Base-by-base conservation (phyloP, 2,797 vertebrate genomes). In the Leptatherina wallacei region DNA sequence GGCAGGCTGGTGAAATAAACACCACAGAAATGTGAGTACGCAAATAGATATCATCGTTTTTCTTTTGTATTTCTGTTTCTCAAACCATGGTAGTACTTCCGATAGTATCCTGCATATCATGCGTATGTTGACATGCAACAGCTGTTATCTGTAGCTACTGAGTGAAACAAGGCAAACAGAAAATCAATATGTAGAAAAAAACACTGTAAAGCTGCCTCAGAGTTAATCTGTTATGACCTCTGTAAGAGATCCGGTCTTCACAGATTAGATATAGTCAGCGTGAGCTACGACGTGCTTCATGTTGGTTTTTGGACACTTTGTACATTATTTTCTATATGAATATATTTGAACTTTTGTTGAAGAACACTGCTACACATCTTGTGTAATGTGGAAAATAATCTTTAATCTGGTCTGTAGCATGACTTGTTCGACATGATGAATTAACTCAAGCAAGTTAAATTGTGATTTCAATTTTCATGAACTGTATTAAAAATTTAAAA, bases 1-100 rank as follows among this genome's bases (percentile, higher is more conserved):
- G 35, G 38, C 58, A 77, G 60, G 73, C 76, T 81, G 71, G 57
- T 55, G 62, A 60, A 65, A 77, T 32, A 72, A 71, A 80, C 61
- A 83, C 81, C 44, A 32, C 79, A 82, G 38, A 51, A 69, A 73
- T 61, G 72, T 24, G 13, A 74, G 33, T 36, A 57, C 47, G 52
- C 60, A 35, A 6, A 16, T 33, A 84, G 35, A 54, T 72, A 32
- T 44, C 68, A 32, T 74, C 1, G 16, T 71, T 56, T 75, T 71
- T 67, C 1, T 47, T 72, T 24, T 59, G 58, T 57, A 20, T 69
- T 54, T 60, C 3, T 54, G 30, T 57, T 69, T 61, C 60, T 47
- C 22, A 57, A 30, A 24, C 24, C 30, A 40, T 18, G 10, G 58
- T 18, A 27, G 47, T 51, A 14, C 18, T 35, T 47, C 8, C 24